phyloP scores from a whole-genome alignment of 2,888 invertebrate species.

The Melanchra persicariae region DNA sequence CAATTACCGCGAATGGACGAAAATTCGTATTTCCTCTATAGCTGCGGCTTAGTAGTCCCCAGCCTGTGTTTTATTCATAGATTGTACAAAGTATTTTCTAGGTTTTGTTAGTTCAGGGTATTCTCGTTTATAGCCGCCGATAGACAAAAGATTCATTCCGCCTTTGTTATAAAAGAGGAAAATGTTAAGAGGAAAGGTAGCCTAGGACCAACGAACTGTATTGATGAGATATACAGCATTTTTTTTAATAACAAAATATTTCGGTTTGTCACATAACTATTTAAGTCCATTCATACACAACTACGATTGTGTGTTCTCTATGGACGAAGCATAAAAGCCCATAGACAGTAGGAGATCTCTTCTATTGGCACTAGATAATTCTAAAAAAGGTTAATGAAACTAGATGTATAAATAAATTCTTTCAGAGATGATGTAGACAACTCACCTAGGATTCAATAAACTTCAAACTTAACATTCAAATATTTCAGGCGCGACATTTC shows the following conservation, averaged over 20 bases:
- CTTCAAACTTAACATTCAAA: not conserved
- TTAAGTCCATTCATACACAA: not conserved
- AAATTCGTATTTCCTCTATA: slow-evolving; percentile 53
- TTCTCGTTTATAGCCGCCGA: not conserved
- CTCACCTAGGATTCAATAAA: not conserved
- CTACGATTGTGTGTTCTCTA: not conserved
- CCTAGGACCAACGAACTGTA: not conserved
- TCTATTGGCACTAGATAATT: not conserved
- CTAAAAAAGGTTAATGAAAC: not conserved
- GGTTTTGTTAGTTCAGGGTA: slow-evolving; percentile 18
- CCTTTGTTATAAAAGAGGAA: slow-evolving; percentile 22
- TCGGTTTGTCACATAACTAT: slow-evolving; percentile 13
- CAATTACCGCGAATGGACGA: slow-evolving; percentile 55
- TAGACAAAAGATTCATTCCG: slow-evolving; percentile 12
- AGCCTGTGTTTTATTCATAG: slow-evolving; percentile 32
- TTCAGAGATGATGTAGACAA: not conserved
- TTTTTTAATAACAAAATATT: slow-evolving; percentile 3
- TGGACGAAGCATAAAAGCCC: not conserved
- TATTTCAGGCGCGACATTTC: slow-evolving; percentile 28
- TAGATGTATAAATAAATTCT: not conserved
- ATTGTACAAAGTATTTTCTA: slow-evolving; percentile 19
- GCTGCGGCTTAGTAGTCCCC: slow-evolving; percentile 24
- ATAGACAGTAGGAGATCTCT: not conserved
- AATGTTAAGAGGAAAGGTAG: slow-evolving; percentile 13
- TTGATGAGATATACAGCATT: not conserved